A percentile compares a stretch with the other conserved stretches of the same genome.
These are phyloP conservation scores for Apis florea DNA, from an alignment of 1,140 invertebrate species.

Conservation along the genomic window DNA sequence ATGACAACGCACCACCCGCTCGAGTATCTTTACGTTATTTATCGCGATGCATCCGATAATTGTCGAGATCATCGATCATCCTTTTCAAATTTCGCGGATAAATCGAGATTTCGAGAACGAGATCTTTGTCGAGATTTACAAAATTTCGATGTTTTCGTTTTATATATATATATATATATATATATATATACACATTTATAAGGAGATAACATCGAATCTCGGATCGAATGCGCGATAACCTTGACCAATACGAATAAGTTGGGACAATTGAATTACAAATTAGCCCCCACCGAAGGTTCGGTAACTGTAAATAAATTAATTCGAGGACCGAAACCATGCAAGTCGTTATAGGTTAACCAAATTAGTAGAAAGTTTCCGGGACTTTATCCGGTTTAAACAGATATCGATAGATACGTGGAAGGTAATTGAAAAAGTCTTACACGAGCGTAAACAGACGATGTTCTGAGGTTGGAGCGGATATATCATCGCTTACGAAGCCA, in stretches of 20 bases:
- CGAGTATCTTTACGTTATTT: not conserved
- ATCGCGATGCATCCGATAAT: constrained; percentile 19
- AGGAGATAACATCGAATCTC: too few relatives aligned
- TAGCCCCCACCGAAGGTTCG: not conserved
- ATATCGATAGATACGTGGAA: not conserved
- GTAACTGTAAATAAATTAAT: not conserved
- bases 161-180: too few relatives aligned
- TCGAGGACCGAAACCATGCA: too few relatives aligned
- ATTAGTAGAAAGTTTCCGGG: not conserved
- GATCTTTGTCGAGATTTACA: too few relatives aligned
- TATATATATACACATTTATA: too few relatives aligned
- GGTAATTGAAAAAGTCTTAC: not conserved
- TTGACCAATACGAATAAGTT: not conserved
- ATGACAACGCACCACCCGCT: constrained; percentile 32
- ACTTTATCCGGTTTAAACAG: not conserved
- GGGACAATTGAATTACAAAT: not conserved
- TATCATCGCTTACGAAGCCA: constrained; percentile 11
- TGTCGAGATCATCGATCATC: not conserved
- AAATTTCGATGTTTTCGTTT: too few relatives aligned
- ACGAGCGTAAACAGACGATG: not conserved
- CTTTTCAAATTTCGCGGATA: too few relatives aligned
- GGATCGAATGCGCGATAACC: too few relatives aligned
- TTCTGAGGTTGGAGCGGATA: not conserved
- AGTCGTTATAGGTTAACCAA: not conserved
- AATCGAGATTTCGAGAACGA: too few relatives aligned